Conservation (phyloP, 2,797 vertebrate genomes). For the Florisuga fusca region DNA sequence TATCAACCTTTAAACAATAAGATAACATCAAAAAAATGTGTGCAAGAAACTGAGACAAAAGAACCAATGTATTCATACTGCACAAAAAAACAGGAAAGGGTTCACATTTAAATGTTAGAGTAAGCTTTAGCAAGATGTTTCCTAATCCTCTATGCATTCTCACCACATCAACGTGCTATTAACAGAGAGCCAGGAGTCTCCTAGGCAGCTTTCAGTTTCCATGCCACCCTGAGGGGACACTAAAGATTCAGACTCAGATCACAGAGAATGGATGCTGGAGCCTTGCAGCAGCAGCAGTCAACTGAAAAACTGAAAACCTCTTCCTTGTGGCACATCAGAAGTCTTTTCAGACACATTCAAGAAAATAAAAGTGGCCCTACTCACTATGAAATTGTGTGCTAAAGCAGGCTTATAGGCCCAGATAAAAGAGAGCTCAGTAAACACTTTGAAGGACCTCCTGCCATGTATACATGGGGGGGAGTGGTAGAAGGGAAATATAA, state of each 20-base stretch:
- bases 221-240: neutral
- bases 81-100: neutral
- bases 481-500: neutral
- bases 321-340: neutral
- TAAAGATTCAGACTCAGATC: neutral
- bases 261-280: neutral
- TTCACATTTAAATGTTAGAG: neutral
- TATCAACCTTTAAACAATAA: neutral
- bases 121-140: neutral
- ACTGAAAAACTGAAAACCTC: neutral
- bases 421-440: neutral
- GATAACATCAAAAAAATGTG: fast-evolving
- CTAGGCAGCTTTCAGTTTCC: neutral
- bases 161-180: neutral
- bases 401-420: neutral
- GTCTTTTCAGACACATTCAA: neutral
- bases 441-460: neutral
- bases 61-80: neutral
- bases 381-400: neutral
- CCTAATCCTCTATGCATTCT: neutral
- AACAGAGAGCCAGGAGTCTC: neutral
- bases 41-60: neutral
- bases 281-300: neutral
- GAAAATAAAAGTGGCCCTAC: neutral
- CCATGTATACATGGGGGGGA: fast-evolving